phyloP scores from a whole-genome alignment of 2,797 vertebrate species.

The Prunella strophiata region DNA sequence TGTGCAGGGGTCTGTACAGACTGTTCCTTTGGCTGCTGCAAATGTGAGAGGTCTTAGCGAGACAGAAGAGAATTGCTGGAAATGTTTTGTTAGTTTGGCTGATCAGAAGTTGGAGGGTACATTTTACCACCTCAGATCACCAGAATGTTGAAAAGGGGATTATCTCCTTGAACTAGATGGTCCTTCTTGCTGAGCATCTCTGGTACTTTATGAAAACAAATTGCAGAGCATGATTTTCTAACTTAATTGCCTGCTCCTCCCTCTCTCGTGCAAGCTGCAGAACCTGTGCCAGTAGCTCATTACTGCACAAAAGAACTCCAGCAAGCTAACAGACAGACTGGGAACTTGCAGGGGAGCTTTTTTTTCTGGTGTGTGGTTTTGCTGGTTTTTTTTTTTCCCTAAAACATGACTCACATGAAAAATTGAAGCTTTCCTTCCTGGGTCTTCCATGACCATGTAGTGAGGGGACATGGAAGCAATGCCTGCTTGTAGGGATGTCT shows the following conservation, averaged over 20 bases:
- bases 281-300: neutral
- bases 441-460: neutral
- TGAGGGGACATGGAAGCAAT: neutral
- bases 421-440: neutral
- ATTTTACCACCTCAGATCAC: neutral
- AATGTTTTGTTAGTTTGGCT: neutral
- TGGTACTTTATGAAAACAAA: neutral
- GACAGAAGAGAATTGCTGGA: neutral
- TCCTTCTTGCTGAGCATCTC: neutral
- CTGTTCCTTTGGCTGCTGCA: neutral
- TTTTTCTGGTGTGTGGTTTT: neutral
- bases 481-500: neutral
- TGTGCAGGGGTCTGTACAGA: neutral
- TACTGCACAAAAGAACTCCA: neutral
- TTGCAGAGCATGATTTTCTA: neutral
- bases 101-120: neutral
- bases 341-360: neutral
- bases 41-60: neutral
- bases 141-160: neutral
- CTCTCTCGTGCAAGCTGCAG: neutral
- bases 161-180: neutral
- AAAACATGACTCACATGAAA: neutral
- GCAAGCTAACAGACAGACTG: neutral
- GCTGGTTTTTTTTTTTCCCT: neutral
- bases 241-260: neutral